Base-by-base conservation (phyloP, 2,888 invertebrate genomes). In the Athalia rosae region DNA sequence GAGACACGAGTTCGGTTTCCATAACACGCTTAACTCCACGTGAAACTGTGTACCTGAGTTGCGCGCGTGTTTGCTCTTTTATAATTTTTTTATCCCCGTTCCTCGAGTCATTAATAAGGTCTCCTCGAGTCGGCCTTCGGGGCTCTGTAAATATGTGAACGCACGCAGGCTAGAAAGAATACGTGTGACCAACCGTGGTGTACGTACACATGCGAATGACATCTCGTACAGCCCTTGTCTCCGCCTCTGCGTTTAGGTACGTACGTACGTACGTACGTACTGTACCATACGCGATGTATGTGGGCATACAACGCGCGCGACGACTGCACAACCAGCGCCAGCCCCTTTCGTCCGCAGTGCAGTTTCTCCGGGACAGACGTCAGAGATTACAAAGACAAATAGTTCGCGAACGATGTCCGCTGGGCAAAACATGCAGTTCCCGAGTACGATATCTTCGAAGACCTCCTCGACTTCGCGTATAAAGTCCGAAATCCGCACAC, bases 381-480 rank as follows among this genome's bases (percentile, higher is more conserved):
- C 71, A 58, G 43, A 71, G 71, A 71, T 82, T 82, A 83, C 83
- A 77, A 83, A 85, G 83, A 83, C 83, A 82, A 82, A 85, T 85
- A 80, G 83, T 81, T 84, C 82, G 83, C 83, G 73, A 76, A 80
- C 77, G 82, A 80, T 82, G 83, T 83, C 82, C 79, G 80, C 81
- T 84, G 81, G 78, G 79, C 80, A 82, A 84, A 85, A 83, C 81
- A 81, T 81, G 80, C 81, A 77, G 58, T 56, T 45, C 71, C 71
- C 28, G 28, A 28, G 28, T 71, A n/a, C n/a, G n/a, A n/a, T 71
- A 71, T 71, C 71, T 58, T 56, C 43, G 11, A 8, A 41, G 9
- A 62, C n/a, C 41, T 13, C 56, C 58, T 71, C 71, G 56, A 11
- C 13, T 59, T 59, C 59, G 3, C 4, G 2, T 50, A 28, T 50